These are phyloP conservation scores for Xerus rutilus DNA, from an alignment of 2,797 vertebrate genomes.

Conservation along the genomic window DNA sequence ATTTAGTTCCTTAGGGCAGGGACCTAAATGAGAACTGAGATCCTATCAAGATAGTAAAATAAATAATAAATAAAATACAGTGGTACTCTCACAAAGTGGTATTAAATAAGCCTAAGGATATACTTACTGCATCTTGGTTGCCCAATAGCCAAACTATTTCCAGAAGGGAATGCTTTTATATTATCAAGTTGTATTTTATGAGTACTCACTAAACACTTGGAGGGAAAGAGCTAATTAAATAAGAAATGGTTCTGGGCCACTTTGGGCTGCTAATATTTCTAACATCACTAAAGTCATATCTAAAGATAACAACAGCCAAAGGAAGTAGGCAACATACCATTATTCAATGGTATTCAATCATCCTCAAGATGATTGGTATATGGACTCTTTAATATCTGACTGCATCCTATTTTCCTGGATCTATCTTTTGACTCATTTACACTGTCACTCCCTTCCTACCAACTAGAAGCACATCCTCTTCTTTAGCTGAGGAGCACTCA, in stretches of 20 bases:
- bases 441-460: neutral
- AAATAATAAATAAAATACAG: neutral
- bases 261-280: neutral
- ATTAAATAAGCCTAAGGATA: neutral
- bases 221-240: neutral
- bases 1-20: neutral
- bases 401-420: neutral
- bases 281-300: neutral
- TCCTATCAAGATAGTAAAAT: neutral
- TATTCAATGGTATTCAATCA: neutral
- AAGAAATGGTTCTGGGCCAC: neutral
- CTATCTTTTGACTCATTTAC: neutral
- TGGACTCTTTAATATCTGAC: neutral
- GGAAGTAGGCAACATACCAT: neutral
- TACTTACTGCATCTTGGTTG: neutral
- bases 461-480: neutral
- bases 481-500: neutral
- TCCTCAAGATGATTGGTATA: neutral
- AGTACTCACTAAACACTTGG: neutral
- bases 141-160: neutral
- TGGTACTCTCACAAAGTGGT: neutral
- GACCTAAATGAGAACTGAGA: neutral
- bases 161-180: neutral
- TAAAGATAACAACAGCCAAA: neutral
- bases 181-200: neutral